Evolutionary conservation across 2,797 vertebrate species (phyloP).

Genomic region (Macrochelys suwanniensis): DNA sequence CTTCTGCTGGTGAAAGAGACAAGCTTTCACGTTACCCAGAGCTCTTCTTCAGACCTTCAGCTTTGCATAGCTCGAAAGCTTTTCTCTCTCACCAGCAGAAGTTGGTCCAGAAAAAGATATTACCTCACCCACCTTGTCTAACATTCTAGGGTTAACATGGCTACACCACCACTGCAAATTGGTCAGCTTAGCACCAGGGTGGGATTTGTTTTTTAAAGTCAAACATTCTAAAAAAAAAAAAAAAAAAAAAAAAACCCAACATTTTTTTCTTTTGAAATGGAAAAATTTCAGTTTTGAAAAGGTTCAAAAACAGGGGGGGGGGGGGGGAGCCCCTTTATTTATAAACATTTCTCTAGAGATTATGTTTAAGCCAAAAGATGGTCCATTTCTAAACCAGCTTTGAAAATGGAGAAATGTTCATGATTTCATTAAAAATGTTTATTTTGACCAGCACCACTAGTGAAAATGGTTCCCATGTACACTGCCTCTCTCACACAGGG

Average conservation of each 20-base stretch:
- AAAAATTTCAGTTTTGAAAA: neutral
- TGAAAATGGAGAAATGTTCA: conserved; percentile 14
- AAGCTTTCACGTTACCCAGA: too few species aligned
- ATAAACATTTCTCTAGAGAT: neutral
- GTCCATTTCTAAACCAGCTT: neutral
- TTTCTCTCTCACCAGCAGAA: too few species aligned
- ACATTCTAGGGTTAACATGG: too few species aligned
- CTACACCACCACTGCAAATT: neutral
- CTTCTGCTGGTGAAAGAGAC: too few species aligned
- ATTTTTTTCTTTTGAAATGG: conserved; percentile 11
- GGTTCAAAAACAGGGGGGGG: conserved; percentile 7
- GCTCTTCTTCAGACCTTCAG: too few species aligned
- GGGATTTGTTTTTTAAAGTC: neutral
- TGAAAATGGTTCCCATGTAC: neutral
- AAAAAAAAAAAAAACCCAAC: neutral
- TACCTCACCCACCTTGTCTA: too few species aligned
- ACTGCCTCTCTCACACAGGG: neutral
- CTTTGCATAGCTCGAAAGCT: too few species aligned
- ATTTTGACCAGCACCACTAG: conserved; percentile 13
- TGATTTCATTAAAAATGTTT: conserved; percentile 27
- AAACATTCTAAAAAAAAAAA: too few species aligned
- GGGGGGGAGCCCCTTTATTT: neutral
- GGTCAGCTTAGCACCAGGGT: neutral
- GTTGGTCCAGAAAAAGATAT: too few species aligned
- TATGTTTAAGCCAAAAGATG: neutral